Evolutionary conservation across 2,797 vertebrate species (phyloP).

Genomic region (Lemur catta): DNA sequence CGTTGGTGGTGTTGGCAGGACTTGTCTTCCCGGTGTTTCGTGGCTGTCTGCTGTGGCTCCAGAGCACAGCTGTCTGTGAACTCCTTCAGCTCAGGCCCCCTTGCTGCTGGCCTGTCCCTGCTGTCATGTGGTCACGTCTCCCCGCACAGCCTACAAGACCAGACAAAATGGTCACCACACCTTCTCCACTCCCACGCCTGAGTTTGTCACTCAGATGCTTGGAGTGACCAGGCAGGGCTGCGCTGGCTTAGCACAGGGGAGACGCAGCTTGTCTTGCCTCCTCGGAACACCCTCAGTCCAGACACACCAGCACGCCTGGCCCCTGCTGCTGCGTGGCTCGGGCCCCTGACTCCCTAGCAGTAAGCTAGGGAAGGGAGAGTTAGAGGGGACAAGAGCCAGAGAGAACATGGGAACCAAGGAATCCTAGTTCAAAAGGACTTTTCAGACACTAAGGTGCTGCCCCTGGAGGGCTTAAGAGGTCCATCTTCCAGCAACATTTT

Average conservation of each 20-base stretch:
- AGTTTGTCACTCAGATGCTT: neutral
- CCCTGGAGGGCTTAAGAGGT: neutral
- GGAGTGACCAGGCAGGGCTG: neutral
- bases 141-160: neutral
- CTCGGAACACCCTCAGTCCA: neutral
- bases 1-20: slow-evolving; percentile 55
- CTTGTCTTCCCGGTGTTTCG: neutral
- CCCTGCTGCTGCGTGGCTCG: no score
- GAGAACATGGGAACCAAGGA: neutral
- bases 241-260: fast-evolving
- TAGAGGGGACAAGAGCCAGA: neutral
- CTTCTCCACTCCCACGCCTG: neutral
- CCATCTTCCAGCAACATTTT: neutral
- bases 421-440: neutral
- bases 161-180: neutral
- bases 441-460: neutral
- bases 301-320: no score
- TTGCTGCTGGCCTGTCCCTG: slow-evolving; percentile 27
- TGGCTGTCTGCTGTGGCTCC: neutral
- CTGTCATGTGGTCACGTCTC: neutral
- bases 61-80: neutral
- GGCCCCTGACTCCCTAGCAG: neutral
- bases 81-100: neutral
- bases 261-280: no score
- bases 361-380: neutral